phyloP scores from a whole-genome alignment of 2,797 vertebrate genomes.

The Cyclura pinguis region DNA sequence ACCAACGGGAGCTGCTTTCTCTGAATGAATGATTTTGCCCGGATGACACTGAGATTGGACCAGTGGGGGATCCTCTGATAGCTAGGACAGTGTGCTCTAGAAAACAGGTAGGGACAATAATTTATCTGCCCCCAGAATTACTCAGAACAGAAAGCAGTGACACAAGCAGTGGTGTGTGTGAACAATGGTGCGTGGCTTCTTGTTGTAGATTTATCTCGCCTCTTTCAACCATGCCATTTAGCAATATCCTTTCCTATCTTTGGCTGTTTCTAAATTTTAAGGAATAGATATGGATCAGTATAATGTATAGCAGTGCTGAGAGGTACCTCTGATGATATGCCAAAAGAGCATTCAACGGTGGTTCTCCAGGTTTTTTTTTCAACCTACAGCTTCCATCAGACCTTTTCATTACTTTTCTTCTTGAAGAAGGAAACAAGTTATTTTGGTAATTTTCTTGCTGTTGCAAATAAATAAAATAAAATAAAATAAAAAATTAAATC shows the following conservation, averaged over 20 bases:
- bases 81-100: constrained; percentile 13
- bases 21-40: constrained; percentile 46
- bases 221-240: background rate
- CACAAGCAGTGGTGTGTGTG: too few relatives aligned
- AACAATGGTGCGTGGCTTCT: too few relatives aligned
- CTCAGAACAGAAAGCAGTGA: too few relatives aligned
- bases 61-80: constrained; percentile 40
- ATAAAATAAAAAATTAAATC: too few relatives aligned
- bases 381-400: too few relatives aligned
- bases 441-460: too few relatives aligned
- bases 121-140: background rate
- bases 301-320: background rate
- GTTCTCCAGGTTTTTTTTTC: too few relatives aligned
- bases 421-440: too few relatives aligned
- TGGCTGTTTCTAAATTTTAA: background rate
- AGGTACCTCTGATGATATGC: background rate
- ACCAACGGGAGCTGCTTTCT: constrained; percentile 42
- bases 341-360: too few relatives aligned
- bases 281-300: background rate
- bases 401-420: too few relatives aligned
- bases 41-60: constrained; percentile 46
- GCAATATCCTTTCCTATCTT: background rate
- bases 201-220: background rate
- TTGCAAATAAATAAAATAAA: too few relatives aligned
- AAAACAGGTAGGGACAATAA: constrained; percentile 17